phyloP scores from a whole-genome alignment of 2,888 invertebrate species.

The Dugesia japonica region DNA sequence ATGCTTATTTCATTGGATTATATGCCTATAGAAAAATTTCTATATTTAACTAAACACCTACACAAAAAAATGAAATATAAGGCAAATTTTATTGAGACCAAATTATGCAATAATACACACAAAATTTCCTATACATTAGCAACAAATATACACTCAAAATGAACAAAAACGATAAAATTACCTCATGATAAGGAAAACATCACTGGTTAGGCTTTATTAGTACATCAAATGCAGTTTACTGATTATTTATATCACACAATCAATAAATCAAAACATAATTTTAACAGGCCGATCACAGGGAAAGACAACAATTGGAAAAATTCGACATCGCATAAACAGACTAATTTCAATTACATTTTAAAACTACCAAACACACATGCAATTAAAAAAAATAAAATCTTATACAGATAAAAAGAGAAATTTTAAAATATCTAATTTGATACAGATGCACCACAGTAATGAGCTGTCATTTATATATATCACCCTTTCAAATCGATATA shows the following conservation, averaged over 20 bases:
- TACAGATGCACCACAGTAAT: background rate
- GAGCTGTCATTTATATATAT: background rate
- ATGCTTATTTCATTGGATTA: too few relatives aligned
- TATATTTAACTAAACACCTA: background rate
- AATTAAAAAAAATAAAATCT: slow-evolving; percentile 20
- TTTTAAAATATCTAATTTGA: slow-evolving; percentile 20
- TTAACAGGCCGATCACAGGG: background rate
- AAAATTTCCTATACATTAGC: slow-evolving; percentile 15
- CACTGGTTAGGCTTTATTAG: slow-evolving; percentile 20
- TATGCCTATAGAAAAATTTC: too few relatives aligned
- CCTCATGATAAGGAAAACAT: slow-evolving; percentile 11
- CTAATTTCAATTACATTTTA: background rate
- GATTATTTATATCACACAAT: background rate
- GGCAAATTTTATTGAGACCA: slow-evolving; percentile 20
- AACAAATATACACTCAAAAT: slow-evolving; percentile 14
- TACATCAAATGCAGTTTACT: slow-evolving; percentile 20
- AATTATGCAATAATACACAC: slow-evolving; percentile 7
- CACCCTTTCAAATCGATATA: background rate
- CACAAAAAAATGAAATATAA: background rate
- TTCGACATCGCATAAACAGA: background rate
- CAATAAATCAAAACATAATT: background rate
- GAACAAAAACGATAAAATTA: slow-evolving; percentile 20
- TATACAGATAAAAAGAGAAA: slow-evolving; percentile 10
- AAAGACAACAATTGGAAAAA: slow-evolving; percentile 5
- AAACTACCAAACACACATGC: background rate